Evolutionary conservation across 2,113 vertebrate genomes (phyloP), one percentile per base, ranked within the genome.

Genomic region (Barbus barbus): DNA sequence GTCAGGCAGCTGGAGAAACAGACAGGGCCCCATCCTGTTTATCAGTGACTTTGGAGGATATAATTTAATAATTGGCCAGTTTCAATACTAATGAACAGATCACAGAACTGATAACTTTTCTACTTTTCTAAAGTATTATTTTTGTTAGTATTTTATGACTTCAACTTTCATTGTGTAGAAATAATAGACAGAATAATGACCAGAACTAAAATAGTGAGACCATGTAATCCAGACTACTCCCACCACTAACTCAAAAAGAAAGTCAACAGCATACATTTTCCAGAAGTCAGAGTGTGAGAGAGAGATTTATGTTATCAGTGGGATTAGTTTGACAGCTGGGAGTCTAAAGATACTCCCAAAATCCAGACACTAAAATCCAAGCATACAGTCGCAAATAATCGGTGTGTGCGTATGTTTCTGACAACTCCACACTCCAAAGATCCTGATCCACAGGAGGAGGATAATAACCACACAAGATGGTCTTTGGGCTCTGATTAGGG

Each of bases 321-420:
- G 82, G 81, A 24, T 31, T 87, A 89, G 83, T 87, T 85, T 87
- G 86, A 85, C 91, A 93, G 93, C 90, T 93, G 92, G 88, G 86
- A 85, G 90, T 90, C 91, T 91, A 93, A 91, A 92, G 87, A 91
- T 89, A 89, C 86, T 86, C 85, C 5, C 75, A 87, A 91, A 89
- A 94, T 93, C 88, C 91, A 84, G 84, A 82, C 41, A 81, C 84
- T 84, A 89, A 83, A 87, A 85, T 84, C 67, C 67, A 85, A 74
- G 16, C 78, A 80, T 38, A 24, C 33, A 77, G 31, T 77, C 28
- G 46, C 24, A 56, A 67, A 81, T 74, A 76, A 75, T 56, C 58
- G 33, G 74, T 51, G 83, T 84, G 78, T 89, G 67, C 82, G 84
- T 81, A 48, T 82, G 83, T 67, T 90, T 91, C 86, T 78, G 69